These are phyloP conservation scores for Cottus gobio DNA, from an alignment of 2,113 vertebrate species.

Conservation along the genomic window DNA sequence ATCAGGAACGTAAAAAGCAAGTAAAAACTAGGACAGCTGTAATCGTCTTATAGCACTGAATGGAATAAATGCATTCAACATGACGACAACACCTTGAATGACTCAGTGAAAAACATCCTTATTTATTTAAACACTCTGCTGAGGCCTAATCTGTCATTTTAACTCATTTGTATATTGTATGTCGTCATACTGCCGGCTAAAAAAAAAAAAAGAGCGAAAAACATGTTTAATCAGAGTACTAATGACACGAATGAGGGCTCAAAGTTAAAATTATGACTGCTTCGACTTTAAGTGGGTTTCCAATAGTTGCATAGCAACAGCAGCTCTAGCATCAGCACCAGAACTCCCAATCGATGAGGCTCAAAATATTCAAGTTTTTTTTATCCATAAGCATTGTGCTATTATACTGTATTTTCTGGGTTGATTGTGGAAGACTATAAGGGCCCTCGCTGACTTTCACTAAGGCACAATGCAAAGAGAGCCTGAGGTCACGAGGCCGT, in stretches of 20 bases:
- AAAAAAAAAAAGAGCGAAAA: slow-evolving; percentile 8
- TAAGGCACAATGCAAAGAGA: slow-evolving; percentile 41
- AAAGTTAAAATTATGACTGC: slow-evolving; percentile 33
- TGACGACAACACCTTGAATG: slow-evolving; percentile 9
- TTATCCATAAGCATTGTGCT: neutral
- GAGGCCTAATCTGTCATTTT: slow-evolving; percentile 11
- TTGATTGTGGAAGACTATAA: neutral
- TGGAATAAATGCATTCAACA: slow-evolving; percentile 5
- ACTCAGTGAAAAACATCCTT: slow-evolving; percentile 4
- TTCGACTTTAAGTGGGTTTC: slow-evolving; percentile 43
- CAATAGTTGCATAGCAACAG: slow-evolving; percentile 66
- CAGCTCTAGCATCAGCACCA: slow-evolving; percentile 26
- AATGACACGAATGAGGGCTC: neutral
- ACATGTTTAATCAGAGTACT: slow-evolving; percentile 21
- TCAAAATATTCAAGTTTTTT: neutral
- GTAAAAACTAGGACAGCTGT: slow-evolving; percentile 17
- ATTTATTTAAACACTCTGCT: slow-evolving; percentile 4
- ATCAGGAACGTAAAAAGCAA: slow-evolving; percentile 33
- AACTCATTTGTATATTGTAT: neutral
- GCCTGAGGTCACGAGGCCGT: slow-evolving; percentile 21
- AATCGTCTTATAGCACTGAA: slow-evolving; percentile 16
- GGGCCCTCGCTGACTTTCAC: slow-evolving; percentile 21
- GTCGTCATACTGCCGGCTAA: neutral
- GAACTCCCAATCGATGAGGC: neutral
- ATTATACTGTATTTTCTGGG: neutral